Percentiles rank a stretch among this genome's conserved stretches.
Evolutionary conservation across 2,113 vertebrate genomes (phyloP).

Genomic region (Periophthalmus modestus): DNA sequence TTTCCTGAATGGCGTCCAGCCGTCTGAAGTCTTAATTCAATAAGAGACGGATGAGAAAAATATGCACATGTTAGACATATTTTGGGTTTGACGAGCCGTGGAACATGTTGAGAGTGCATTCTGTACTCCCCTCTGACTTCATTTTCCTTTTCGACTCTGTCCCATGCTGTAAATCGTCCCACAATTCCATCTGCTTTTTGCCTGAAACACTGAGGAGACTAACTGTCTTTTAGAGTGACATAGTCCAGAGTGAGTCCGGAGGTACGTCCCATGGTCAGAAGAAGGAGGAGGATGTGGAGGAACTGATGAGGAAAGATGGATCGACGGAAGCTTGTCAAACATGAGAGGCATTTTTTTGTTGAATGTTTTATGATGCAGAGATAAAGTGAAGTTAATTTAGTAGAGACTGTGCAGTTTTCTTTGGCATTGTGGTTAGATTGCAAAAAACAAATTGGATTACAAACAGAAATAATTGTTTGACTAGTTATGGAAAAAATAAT

Average conservation of each 20-base stretch:
- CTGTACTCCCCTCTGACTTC: slow-evolving; percentile 21
- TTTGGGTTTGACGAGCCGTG: slow-evolving; percentile 23
- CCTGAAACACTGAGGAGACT: slow-evolving; percentile 19
- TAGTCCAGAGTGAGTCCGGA: slow-evolving; percentile 53
- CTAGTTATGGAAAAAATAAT: no score
- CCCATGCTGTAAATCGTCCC: slow-evolving; percentile 39
- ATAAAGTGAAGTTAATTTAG: not conserved
- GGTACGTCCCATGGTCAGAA: slow-evolving; percentile 21
- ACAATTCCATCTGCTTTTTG: slow-evolving; percentile 48
- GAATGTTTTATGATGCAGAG: not conserved
- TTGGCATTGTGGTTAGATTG: no score
- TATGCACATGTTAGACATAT: slow-evolving; percentile 54
- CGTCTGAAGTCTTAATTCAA: slow-evolving; percentile 65
- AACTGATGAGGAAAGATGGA: not conserved
- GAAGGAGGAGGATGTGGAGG: slow-evolving; percentile 23
- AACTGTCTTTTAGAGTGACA: slow-evolving; percentile 59
- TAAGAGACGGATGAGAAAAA: slow-evolving; percentile 59
- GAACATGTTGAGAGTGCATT: slow-evolving; percentile 32
- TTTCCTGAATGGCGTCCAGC: slow-evolving; percentile 53
- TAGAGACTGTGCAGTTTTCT: no score
- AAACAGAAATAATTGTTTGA: no score
- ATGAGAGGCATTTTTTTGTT: not conserved
- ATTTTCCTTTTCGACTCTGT: slow-evolving; percentile 7
- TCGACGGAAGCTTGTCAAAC: not conserved
- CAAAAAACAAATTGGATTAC: no score